Evolutionary conservation across 1,140 invertebrate species (phyloP).

Genomic region (Hylaeus volcanicus): DNA sequence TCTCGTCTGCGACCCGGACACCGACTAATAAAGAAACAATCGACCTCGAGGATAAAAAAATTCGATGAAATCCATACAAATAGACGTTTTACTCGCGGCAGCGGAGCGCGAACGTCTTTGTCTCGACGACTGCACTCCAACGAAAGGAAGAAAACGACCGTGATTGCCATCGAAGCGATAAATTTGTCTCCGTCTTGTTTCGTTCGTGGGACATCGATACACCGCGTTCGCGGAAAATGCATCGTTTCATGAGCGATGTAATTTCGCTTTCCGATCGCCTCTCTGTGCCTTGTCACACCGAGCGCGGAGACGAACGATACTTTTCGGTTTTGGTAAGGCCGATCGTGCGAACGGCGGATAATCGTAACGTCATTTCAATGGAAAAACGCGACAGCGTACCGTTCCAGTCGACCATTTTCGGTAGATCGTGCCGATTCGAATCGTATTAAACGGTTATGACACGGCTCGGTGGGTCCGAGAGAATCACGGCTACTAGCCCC

Average conservation of each 20-base stretch:
- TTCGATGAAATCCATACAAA: neutral
- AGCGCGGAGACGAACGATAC: too few relatives aligned
- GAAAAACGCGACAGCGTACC: neutral
- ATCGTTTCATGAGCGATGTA: neutral
- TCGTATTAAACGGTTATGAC: constrained; percentile 32
- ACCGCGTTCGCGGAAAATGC: neutral
- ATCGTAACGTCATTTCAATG: too few relatives aligned
- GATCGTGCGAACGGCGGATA: too few relatives aligned
- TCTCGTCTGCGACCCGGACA: constrained; percentile 33
- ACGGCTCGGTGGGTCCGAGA: neutral
- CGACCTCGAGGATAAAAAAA: neutral
- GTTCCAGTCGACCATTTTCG: neutral
- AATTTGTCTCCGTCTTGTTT: neutral
- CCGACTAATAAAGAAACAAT: neutral
- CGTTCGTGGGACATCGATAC: neutral
- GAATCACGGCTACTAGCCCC: constrained; percentile 50
- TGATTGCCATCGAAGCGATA: neutral
- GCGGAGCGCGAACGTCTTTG: neutral
- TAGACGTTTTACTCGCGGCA: neutral
- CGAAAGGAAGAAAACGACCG: neutral
- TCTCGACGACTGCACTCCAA: neutral
- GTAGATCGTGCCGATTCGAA: neutral
- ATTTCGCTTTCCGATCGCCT: too few relatives aligned
- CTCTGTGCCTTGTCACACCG: too few relatives aligned
- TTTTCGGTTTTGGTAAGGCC: too few relatives aligned